Conservation (phyloP, 37 sponge, comb jelly and placozoan species). For the Tethya wilhelma region DNA sequence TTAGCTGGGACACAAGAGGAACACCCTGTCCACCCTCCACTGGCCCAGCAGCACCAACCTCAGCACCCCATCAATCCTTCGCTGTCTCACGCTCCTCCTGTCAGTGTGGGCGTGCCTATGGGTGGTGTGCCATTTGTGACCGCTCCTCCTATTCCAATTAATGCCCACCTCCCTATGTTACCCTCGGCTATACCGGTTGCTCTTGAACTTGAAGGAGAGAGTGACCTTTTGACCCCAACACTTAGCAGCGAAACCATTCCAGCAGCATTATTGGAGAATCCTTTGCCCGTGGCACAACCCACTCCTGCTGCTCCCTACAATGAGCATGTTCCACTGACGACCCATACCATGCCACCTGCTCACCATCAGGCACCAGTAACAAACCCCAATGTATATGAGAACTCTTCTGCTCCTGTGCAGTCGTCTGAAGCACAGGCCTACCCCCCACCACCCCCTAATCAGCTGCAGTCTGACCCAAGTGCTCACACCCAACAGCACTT, state of each 20-base stretch:
- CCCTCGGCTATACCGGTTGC: slow-evolving; percentile 20
- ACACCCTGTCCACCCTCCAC: neutral
- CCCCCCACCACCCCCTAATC: neutral
- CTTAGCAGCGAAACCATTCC: slow-evolving; percentile 1
- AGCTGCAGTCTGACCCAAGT: neutral
- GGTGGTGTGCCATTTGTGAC: neutral
- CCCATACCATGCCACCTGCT: neutral
- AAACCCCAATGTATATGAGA: no score
- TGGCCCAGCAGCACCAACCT: neutral
- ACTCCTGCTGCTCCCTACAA: neutral
- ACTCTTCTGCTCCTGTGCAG: neutral
- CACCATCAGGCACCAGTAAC: no score
- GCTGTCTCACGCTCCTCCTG: no score
- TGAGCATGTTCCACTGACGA: neutral
- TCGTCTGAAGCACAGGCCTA: neutral
- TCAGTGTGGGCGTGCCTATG: neutral
- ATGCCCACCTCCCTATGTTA: no score
- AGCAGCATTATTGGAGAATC: neutral
- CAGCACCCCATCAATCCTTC: no score
- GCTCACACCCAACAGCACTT: neutral
- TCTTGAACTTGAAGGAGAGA: slow-evolving; percentile 38
- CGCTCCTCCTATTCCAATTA: no score
- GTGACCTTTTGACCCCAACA: slow-evolving; percentile 18
- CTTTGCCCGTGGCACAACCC: neutral
- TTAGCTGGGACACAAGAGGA: neutral